Evolutionary conservation across 2,797 vertebrate species (phyloP).

Genomic region (Diglossa cyanea): DNA sequence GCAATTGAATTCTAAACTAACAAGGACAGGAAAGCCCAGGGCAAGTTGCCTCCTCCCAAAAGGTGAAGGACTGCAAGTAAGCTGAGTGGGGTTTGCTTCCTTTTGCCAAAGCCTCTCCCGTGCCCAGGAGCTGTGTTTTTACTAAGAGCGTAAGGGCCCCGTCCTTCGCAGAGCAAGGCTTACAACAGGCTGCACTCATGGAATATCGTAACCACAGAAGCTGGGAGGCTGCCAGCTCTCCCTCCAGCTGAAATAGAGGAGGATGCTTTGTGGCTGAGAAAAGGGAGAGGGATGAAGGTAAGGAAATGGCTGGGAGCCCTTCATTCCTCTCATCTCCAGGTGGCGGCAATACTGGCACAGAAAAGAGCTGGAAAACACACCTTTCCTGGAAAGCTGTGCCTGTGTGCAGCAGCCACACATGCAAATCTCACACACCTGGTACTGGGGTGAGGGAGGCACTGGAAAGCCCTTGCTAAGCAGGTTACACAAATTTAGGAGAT

Average conservation of each 20-base stretch:
- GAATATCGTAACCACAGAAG: neutral
- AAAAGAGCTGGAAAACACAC: constrained; percentile 3
- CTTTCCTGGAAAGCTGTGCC: constrained; percentile 3
- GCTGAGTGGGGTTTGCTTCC: neutral
- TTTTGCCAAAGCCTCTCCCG: neutral
- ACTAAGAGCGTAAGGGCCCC: neutral
- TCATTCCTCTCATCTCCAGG: constrained; percentile 57
- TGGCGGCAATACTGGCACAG: constrained; percentile 56
- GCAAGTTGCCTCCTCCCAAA: constrained; percentile 4
- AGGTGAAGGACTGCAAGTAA: neutral
- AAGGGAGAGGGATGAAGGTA: neutral
- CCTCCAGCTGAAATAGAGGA: neutral
- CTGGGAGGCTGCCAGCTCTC: constrained; percentile 27
- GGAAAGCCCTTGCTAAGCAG: neutral
- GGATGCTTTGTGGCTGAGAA: neutral
- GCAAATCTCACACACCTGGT: neutral
- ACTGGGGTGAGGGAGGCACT: neutral
- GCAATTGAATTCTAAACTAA: neutral
- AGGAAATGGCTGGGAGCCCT: neutral
- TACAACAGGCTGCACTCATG: neutral
- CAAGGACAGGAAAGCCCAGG: constrained; percentile 7
- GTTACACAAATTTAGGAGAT: neutral
- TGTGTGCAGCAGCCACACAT: neutral
- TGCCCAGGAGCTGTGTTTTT: constrained; percentile 1
- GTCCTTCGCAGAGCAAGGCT: neutral